Evolutionary conservation across 2,797 vertebrate genomes (phyloP).

Genomic region (Moxostoma hubbsi): DNA sequence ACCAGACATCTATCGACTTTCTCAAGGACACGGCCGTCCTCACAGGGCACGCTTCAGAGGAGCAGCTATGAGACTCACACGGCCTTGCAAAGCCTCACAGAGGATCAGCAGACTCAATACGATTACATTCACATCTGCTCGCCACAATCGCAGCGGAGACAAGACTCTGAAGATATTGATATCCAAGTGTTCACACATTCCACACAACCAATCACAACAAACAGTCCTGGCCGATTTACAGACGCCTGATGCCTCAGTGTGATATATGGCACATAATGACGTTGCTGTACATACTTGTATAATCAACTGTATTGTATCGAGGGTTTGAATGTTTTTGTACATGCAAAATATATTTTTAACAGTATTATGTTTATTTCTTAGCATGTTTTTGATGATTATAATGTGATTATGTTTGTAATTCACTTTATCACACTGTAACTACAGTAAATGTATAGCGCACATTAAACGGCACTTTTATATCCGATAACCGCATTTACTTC

Average conservation of each 20-base stretch:
- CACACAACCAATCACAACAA: conserved; percentile 65
- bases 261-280: conserved; percentile 13
- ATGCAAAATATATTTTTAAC: conserved; percentile 85
- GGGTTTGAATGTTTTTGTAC: conserved; percentile 68
- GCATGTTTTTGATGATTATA: conserved; percentile 72
- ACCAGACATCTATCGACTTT: conserved; percentile 87
- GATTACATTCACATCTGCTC: conserved; percentile 91
- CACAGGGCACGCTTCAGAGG: conserved; percentile 85
- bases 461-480: conserved; percentile 29
- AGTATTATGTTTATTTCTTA: conserved; percentile 73
- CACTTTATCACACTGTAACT: conserved; percentile 74
- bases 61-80: conserved; percentile 89
- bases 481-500: neutral
- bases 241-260: conserved; percentile 14
- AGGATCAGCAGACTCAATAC: conserved; percentile 91
- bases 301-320: conserved; percentile 77
- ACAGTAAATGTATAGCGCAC: conserved; percentile 46
- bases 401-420: conserved; percentile 75
- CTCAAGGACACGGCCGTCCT: conserved; percentile 91
- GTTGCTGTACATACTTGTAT: conserved; percentile 68
- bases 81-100: conserved; percentile 90
- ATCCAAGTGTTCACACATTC: conserved; percentile 87
- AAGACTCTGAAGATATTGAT: conserved; percentile 88
- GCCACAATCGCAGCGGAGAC: conserved; percentile 86
- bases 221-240: conserved; percentile 24